Evolutionary conservation across 2,888 invertebrate species (phyloP).

Genomic region (Agrochola circellaris): DNA sequence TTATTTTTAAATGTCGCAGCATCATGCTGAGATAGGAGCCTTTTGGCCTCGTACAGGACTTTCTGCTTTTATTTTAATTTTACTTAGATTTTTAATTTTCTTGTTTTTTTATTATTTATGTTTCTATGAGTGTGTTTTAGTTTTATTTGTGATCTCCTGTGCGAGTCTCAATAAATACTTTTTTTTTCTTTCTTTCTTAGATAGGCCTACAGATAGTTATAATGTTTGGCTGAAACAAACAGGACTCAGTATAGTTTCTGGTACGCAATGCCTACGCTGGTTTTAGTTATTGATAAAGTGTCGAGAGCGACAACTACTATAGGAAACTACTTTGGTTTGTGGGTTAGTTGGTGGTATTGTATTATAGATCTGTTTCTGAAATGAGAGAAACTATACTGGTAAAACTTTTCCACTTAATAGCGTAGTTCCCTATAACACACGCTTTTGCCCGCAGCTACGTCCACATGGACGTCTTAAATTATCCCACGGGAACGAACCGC

Average conservation of each 20-base stretch:
- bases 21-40: too few species aligned
- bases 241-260: background rate
- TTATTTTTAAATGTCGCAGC: too few species aligned
- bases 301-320: background rate
- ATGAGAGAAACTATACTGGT: background rate
- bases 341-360: background rate
- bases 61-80: too few species aligned
- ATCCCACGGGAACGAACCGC: too few species aligned
- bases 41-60: too few species aligned
- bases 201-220: background rate
- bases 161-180: too few species aligned
- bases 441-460: background rate
- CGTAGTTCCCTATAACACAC: background rate
- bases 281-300: slow-evolving; percentile 12
- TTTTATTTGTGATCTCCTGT: too few species aligned
- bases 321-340: slow-evolving; percentile 5
- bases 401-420: background rate
- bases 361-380: background rate
- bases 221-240: background rate
- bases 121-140: too few species aligned
- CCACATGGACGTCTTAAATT: too few species aligned
- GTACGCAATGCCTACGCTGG: background rate
- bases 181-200: background rate
- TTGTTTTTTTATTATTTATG: too few species aligned
- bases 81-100: too few species aligned